Percentiles rank a stretch among this genome's conserved stretches.
These are phyloP conservation scores for Tetragonisca angustula DNA, from an alignment of 2,888 invertebrate species.

Conservation along the genomic window DNA sequence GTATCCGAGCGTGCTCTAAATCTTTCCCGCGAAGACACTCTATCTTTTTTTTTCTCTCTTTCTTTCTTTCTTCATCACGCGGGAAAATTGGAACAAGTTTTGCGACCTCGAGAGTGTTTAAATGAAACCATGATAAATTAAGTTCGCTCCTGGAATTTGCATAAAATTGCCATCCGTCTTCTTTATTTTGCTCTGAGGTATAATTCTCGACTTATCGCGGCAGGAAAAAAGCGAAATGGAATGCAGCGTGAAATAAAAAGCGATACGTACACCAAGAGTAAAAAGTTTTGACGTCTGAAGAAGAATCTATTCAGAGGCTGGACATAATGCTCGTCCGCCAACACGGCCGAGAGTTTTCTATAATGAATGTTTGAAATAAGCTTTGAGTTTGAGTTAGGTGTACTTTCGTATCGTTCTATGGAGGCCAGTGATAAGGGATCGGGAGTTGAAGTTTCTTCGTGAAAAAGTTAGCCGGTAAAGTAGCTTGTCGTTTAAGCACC, in stretches of 20 bases:
- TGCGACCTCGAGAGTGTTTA: too few relatives aligned
- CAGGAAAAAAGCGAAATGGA: not conserved
- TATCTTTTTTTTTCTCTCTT: too few relatives aligned
- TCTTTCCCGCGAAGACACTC: too few relatives aligned
- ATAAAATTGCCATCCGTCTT: too few relatives aligned
- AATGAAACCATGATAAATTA: too few relatives aligned
- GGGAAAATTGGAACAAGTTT: too few relatives aligned
- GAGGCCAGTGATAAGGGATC: not conserved
- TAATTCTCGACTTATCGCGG: too few relatives aligned
- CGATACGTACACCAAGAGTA: too few relatives aligned
- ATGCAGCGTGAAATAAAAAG: not conserved
- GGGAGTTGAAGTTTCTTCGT: not conserved
- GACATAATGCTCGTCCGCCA: not conserved
- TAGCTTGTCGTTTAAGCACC: not conserved
- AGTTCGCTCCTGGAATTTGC: too few relatives aligned
- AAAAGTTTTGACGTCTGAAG: not conserved
- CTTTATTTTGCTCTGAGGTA: too few relatives aligned
- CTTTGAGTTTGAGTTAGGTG: not conserved
- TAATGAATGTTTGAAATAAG: constrained; percentile 6
- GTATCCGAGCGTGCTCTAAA: too few relatives aligned
- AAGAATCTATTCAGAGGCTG: not conserved
- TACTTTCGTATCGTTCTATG: not conserved
- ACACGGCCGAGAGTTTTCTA: not conserved
- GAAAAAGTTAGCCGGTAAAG: not conserved
- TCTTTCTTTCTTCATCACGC: too few relatives aligned